Conservation (phyloP, 2,797 vertebrate species). For the Enteromius trimaculatus region DNA sequence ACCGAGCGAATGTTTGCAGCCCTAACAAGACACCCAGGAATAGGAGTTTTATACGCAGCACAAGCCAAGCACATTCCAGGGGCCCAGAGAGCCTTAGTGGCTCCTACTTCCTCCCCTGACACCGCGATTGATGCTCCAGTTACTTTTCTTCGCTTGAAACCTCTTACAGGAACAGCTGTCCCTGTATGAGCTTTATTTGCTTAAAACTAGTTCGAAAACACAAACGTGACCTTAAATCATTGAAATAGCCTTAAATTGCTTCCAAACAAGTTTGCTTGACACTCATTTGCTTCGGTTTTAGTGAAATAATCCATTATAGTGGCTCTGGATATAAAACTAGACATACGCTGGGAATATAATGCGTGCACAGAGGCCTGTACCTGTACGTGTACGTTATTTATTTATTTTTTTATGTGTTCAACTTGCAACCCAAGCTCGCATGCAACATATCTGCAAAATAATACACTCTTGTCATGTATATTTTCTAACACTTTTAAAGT, state of each 20-base stretch:
- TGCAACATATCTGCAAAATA: not conserved
- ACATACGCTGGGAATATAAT: constrained; percentile 2
- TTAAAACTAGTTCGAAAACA: constrained; percentile 55
- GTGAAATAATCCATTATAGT: constrained; percentile 21
- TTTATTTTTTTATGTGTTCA: not conserved
- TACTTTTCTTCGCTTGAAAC: constrained; percentile 39
- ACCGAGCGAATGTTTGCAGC: constrained; percentile 59
- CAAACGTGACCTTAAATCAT: constrained; percentile 54
- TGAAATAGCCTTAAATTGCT: constrained; percentile 36
- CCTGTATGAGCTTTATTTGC: constrained; percentile 50
- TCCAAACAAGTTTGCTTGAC: constrained; percentile 37
- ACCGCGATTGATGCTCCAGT: constrained; percentile 54
- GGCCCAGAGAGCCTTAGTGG: constrained; percentile 47
- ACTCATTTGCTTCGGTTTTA: constrained; percentile 29
- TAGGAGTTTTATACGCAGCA: constrained; percentile 56
- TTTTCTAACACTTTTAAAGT: not conserved
- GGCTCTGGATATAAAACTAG: constrained; percentile 13
- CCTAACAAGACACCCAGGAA: constrained; percentile 67
- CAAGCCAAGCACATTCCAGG: constrained; percentile 56
- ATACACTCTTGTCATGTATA: not conserved
- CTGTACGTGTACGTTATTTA: not conserved
- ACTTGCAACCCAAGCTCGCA: not conserved
- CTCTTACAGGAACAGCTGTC: constrained; percentile 20
- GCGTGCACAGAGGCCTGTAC: not conserved
- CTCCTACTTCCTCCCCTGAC: constrained; percentile 37